phyloP scores from a whole-genome alignment of 2,888 invertebrate genomes.

The Cheilosia variabilis region DNA sequence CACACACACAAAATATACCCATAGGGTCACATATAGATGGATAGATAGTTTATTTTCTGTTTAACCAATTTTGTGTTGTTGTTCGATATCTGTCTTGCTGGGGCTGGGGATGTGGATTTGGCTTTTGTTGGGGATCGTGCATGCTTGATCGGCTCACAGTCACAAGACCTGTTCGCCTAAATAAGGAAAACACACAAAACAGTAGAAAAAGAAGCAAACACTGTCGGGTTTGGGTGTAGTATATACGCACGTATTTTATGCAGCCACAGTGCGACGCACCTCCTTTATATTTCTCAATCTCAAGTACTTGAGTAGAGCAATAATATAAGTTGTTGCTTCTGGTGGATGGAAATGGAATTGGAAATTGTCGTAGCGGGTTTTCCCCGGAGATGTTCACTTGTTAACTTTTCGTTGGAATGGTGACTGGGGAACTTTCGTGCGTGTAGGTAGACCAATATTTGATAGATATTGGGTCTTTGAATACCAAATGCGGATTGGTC shows the following conservation, averaged over 20 bases:
- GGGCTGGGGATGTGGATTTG: conserved; percentile 24
- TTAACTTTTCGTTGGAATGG: not conserved
- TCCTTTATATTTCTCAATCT: conserved; percentile 18
- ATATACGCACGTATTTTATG: conserved; percentile 52
- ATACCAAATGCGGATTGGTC: not conserved
- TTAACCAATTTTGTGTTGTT: conserved; percentile 8
- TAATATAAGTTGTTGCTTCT: conserved; percentile 14
- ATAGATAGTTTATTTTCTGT: conserved; percentile 44
- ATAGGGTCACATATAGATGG: not conserved
- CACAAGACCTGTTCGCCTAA: conserved; percentile 73
- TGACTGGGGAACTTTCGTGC: conserved; percentile 13
- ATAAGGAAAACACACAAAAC: conserved; percentile 56
- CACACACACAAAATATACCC: conserved; percentile 27
- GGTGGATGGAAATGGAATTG: conserved; percentile 37
- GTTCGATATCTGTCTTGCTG: conserved; percentile 5
- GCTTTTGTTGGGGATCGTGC: conserved; percentile 49
- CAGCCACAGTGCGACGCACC: conserved; percentile 21
- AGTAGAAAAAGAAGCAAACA: conserved; percentile 32
- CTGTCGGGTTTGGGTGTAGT: conserved; percentile 52
- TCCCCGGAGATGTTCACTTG: conserved; percentile 50
- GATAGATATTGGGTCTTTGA: not conserved
- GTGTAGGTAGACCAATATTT: not conserved
- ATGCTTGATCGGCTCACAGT: conserved; percentile 29
- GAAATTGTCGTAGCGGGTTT: conserved; percentile 43
- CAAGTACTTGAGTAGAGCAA: conserved; percentile 12